These are phyloP conservation scores for Vanessa atalanta DNA, from an alignment of 1,140 invertebrate genomes.

Conservation along the genomic window DNA sequence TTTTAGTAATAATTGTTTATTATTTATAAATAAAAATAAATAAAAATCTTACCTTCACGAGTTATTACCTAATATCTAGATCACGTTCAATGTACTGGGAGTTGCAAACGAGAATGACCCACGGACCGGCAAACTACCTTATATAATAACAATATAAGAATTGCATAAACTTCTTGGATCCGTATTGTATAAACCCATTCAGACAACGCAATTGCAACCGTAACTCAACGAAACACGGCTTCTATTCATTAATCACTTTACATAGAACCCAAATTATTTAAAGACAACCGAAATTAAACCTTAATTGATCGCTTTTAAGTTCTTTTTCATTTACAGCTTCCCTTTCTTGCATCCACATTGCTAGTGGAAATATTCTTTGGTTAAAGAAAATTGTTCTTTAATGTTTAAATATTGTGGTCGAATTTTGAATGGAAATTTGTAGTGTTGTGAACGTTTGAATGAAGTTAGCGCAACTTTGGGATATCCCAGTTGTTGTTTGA, in stretches of 20 bases:
- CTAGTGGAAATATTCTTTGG: not conserved
- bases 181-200: constrained; percentile 50
- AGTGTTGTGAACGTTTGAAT: constrained; percentile 52
- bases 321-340: constrained; percentile 15
- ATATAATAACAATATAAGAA: constrained; percentile 78
- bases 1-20: not conserved
- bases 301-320: constrained; percentile 9
- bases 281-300: constrained; percentile 32
- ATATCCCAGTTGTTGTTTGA: constrained; percentile 64
- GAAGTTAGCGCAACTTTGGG: constrained; percentile 73
- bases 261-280: not conserved
- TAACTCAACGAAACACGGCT: not conserved
- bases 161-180: constrained; percentile 74
- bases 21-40: not conserved
- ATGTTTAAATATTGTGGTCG: constrained; percentile 35
- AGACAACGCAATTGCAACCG: constrained; percentile 18
- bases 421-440: constrained; percentile 37
- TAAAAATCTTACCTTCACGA: constrained; percentile 24
- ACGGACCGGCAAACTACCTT: constrained; percentile 61
- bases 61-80: constrained; percentile 27
- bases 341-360: not conserved
- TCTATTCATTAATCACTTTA: not conserved
- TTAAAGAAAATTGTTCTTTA: constrained; percentile 35
- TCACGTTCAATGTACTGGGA: constrained; percentile 69
- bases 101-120: constrained; percentile 63